These are phyloP conservation scores for Antheraea mylitta DNA, from an alignment of 1,140 invertebrate species.

Conservation along the genomic window DNA sequence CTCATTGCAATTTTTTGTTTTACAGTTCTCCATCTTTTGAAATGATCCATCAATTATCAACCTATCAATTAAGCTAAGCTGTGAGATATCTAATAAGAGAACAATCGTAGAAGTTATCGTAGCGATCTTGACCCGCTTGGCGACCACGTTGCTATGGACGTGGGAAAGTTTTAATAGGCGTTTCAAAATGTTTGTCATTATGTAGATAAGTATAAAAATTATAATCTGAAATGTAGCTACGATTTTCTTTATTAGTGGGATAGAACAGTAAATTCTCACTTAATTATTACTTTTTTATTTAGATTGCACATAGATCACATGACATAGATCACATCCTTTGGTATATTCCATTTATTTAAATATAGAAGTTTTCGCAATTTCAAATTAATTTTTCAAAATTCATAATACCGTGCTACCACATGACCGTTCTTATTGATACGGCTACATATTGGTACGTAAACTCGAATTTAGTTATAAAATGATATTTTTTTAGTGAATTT, in stretches of 20 bases:
- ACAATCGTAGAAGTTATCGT: slow-evolving; percentile 10
- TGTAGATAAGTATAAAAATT: slow-evolving; percentile 3
- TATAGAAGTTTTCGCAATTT: background rate
- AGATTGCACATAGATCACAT: background rate
- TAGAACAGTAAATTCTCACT: background rate
- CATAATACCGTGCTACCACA: no score
- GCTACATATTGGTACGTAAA: no score
- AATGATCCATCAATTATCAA: no score
- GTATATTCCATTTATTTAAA: background rate
- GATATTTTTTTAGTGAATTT: no score
- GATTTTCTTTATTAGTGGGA: background rate
- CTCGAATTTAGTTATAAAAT: no score
- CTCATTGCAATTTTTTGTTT: no score
- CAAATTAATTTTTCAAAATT: background rate
- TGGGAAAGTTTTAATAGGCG: slow-evolving; percentile 3
- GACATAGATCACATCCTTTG: background rate
- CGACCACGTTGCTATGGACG: background rate
- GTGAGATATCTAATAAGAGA: background rate
- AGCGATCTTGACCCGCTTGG: slow-evolving; percentile 26
- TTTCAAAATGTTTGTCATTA: slow-evolving; percentile 5
- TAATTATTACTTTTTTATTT: background rate
- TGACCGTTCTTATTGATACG: no score
- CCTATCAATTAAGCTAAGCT: background rate
- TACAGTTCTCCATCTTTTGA: no score
- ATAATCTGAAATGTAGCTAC: background rate